These are phyloP conservation scores for Ganaspis brasiliensis DNA, from an alignment of 2,888 invertebrate species.

Conservation along the genomic window DNA sequence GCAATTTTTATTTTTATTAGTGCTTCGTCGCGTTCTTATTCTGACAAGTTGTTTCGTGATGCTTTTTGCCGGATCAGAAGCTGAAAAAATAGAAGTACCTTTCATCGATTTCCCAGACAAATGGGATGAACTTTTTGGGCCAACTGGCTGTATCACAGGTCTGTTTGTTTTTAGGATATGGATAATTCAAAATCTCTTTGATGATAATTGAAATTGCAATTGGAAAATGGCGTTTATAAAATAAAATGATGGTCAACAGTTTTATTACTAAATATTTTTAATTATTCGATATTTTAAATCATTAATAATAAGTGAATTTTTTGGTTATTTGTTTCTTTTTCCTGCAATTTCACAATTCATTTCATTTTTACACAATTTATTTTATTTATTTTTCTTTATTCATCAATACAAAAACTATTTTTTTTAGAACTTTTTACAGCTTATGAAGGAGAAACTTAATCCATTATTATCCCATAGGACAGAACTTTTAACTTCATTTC, in stretches of 20 bases:
- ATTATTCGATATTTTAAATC: background rate
- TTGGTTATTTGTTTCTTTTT: background rate
- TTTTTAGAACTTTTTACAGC: background rate
- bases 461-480: no score
- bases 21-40: slow-evolving; percentile 60
- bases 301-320: background rate
- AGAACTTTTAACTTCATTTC: no score
- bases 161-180: slow-evolving; percentile 69
- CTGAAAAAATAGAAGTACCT: slow-evolving; percentile 65
- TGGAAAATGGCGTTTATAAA: background rate
- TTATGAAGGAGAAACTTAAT: no score
- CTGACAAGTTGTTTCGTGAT: slow-evolving; percentile 49
- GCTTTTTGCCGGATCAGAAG: slow-evolving; percentile 64
- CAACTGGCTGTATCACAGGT: slow-evolving; percentile 79
- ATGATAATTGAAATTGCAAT: slow-evolving; percentile 8
- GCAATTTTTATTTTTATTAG: slow-evolving; percentile 67
- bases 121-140: slow-evolving; percentile 75
- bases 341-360: slow-evolving; percentile 4
- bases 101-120: slow-evolving; percentile 69
- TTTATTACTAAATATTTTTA: background rate
- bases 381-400: background rate
- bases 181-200: slow-evolving; percentile 45
- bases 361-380: background rate
- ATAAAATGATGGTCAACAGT: background rate
- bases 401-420: no score